phyloP scores from a whole-genome alignment of 1,140 invertebrate species.

The Anadara kagoshimensis region DNA sequence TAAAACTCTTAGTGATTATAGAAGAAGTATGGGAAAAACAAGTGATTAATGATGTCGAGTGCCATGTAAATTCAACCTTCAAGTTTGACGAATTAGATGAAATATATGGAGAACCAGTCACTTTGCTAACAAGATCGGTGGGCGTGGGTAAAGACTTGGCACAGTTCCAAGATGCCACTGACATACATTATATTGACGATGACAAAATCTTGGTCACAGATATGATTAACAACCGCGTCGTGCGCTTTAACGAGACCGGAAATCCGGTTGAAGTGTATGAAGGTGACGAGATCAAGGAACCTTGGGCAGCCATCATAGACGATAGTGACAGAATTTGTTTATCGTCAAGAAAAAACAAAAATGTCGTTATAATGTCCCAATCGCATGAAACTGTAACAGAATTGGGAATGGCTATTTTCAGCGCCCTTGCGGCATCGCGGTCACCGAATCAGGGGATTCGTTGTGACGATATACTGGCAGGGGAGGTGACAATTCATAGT shows the following conservation, averaged over 20 bases:
- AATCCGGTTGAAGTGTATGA: background rate
- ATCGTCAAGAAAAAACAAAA: slow-evolving; percentile 34
- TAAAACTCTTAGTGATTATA: no score
- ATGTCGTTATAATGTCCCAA: slow-evolving; percentile 37
- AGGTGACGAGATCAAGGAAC: slow-evolving; percentile 26
- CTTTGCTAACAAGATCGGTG: background rate
- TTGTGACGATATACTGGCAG: slow-evolving; percentile 45
- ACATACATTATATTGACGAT: background rate
- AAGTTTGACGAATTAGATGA: no score
- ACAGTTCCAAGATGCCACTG: slow-evolving; percentile 4
- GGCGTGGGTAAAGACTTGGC: background rate
- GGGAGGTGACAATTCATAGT: slow-evolving; percentile 37
- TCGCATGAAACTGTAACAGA: slow-evolving; percentile 64
- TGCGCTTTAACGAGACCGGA: slow-evolving; percentile 1
- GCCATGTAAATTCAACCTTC: no score
- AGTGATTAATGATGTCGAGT: no score
- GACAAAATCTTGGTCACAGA: slow-evolving; percentile 5
- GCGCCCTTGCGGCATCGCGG: slow-evolving; percentile 47
- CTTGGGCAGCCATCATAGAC: slow-evolving; percentile 33
- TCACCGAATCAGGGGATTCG: slow-evolving; percentile 35
- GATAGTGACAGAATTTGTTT: slow-evolving; percentile 36
- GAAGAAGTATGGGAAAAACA: no score
- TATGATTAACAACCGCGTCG: slow-evolving; percentile 1
- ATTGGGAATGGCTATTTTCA: slow-evolving; percentile 37
- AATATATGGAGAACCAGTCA: no score